Evolutionary conservation across 37 sponge, comb jelly and placozoan species (phyloP), one percentile per base, ranked within the genome.

Genomic region (Diacarnus erythraeanus): DNA sequence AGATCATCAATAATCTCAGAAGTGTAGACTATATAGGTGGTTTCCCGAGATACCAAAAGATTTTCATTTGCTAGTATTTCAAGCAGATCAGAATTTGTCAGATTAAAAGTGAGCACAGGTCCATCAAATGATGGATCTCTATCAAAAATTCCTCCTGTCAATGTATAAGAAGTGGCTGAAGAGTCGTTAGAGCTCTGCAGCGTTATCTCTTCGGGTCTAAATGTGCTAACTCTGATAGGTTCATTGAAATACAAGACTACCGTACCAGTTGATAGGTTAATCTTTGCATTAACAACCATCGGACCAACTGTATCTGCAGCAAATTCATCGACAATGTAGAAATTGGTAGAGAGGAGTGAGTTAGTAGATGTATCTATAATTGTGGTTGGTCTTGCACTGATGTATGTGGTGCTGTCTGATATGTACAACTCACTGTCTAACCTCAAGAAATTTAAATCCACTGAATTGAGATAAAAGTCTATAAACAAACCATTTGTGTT

Each of bases 361-460:
- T 90, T 94, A 40, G 65, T 67, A 2, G 94, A 84, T 81, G 84
- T 90, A 76, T 94, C 94, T 41, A 22, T 26, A 21, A 94, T 87
- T 12, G 94, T 84, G 21, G 42, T 71, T n/a, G 80, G 68, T 30
- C 30, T 57, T 63, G 89, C 86, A 72, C 79, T 71, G 17, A 90
- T 43, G 73, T 79, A 94, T 15, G 94, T 72, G 35, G 42, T 82
- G 37, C 47, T 23, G 23, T 29, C 33, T 23, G 41, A 22, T n/a
- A 59, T 47, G 59, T 60, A 87, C 22, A 90, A 27, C 10, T 64
- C 21, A 5, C 38, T 54, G 25, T 58, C 63, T 27, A 18, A 3
- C 43, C 91, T 73, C 29, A 94, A 31, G 22, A 58, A 70, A 44
- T 90, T 86, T 37, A 94, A 29, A 57, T 94, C 94, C 36, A 51